Conservation (phyloP, 2,113 vertebrate species). For the Excalfactoria chinensis region DNA sequence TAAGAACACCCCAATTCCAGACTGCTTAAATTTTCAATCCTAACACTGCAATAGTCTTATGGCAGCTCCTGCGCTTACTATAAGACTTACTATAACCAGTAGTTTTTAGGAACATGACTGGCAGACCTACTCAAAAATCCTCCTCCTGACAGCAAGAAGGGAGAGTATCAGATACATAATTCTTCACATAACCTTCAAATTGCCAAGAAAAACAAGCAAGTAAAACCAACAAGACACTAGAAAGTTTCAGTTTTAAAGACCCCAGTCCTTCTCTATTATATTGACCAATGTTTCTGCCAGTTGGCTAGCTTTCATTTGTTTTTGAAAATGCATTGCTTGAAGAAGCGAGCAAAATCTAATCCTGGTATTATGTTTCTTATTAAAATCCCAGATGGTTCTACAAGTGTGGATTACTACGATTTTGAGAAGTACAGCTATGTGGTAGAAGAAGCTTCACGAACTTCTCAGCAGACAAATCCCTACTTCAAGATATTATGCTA, state of each 20-base stretch:
- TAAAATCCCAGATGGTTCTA: constrained; percentile 30
- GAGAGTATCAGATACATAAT: background rate
- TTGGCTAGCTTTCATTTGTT: constrained; percentile 34
- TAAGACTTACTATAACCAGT: background rate
- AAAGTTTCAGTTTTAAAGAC: background rate
- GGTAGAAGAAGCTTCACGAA: background rate
- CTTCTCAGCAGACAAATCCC: constrained; percentile 54
- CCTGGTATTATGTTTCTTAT: constrained; percentile 58
- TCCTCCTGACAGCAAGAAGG: background rate
- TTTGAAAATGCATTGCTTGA: constrained; percentile 28
- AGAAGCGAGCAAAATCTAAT: constrained; percentile 47
- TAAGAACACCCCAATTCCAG: background rate
- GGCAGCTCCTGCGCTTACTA: background rate
- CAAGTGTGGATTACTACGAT: constrained; percentile 17
- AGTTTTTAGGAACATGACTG: background rate
- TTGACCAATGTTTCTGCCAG: constrained; percentile 10
- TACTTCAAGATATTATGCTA: constrained; percentile 36
- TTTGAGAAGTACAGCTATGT: background rate
- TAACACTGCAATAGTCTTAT: background rate
- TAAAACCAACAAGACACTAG: background rate
- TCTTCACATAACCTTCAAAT: background rate
- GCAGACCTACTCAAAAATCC: background rate
- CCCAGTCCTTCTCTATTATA: background rate
- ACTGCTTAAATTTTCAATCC: background rate
- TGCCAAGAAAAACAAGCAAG: background rate